These are phyloP conservation scores for Penaeus japonicus DNA, from an alignment of 1,140 invertebrate genomes.

Conservation along the genomic window DNA sequence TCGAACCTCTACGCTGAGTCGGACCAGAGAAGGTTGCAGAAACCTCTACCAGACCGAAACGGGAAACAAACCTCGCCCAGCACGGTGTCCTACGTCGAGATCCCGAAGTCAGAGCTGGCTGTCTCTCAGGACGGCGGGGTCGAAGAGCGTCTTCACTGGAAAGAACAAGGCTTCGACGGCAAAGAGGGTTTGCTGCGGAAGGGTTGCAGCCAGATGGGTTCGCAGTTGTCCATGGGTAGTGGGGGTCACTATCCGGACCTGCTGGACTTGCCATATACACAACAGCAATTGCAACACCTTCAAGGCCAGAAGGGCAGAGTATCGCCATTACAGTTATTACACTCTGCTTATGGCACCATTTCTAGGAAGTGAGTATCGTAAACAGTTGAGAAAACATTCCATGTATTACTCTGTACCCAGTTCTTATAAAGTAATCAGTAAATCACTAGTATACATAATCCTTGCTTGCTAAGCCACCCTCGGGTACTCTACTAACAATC, in stretches of 20 bases:
- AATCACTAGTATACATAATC: background rate
- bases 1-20: slow-evolving; percentile 17
- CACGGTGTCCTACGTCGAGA: slow-evolving; percentile 51
- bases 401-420: background rate
- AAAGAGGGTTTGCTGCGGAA: slow-evolving; percentile 32
- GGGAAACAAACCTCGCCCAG: slow-evolving; percentile 33
- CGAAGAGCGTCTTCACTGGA: slow-evolving; percentile 33
- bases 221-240: slow-evolving; percentile 38
- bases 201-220: slow-evolving; percentile 14
- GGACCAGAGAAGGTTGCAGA: slow-evolving; percentile 11
- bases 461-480: background rate
- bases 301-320: background rate
- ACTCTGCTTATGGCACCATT: slow-evolving; percentile 40
- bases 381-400: background rate
- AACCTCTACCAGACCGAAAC: background rate
- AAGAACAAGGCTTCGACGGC: slow-evolving; percentile 28
- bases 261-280: slow-evolving; percentile 39
- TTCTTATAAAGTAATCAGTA: background rate
- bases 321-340: slow-evolving; percentile 27
- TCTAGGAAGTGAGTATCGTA: slow-evolving; percentile 31
- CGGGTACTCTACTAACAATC: too few species aligned
- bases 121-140: background rate
- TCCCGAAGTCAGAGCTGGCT: slow-evolving; percentile 42
- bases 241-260: slow-evolving; percentile 37
- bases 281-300: slow-evolving; percentile 4